Evolutionary conservation across 2,113 vertebrate genomes (phyloP).

Genomic region (Jacana jacana): DNA sequence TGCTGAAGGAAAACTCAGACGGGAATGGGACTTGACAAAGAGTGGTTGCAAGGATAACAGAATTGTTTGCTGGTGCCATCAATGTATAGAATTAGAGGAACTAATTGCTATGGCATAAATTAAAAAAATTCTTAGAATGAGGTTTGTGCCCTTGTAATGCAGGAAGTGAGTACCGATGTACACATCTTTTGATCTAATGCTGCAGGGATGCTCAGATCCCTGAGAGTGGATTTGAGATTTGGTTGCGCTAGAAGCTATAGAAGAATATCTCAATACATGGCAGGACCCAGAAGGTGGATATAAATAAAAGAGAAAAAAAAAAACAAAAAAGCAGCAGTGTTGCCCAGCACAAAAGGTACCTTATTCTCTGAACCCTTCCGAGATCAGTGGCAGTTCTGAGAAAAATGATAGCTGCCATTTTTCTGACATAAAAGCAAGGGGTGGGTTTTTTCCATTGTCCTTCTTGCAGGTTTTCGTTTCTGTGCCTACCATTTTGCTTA

Average conservation of each 20-base stretch:
- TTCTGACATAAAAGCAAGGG: neutral
- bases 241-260: neutral
- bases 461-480: neutral
- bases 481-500: neutral
- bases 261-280: neutral
- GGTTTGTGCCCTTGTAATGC: accelerated
- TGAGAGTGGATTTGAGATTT: neutral
- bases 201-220: neutral
- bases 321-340: neutral
- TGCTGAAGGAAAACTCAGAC: neutral
- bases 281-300: neutral
- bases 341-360: neutral
- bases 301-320: neutral
- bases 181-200: neutral
- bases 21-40: neutral
- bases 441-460: neutral
- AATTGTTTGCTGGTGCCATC: neutral
- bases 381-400: neutral
- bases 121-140: neutral
- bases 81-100: neutral
- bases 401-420: neutral
- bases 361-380: neutral
- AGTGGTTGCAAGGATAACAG: neutral
- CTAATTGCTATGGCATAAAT: neutral
- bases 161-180: neutral